A percentile compares a stretch with the other conserved stretches of the same genome.
These are phyloP conservation scores for Macquaria ambigua DNA, from an alignment of 2,113 vertebrate species.

Conservation along the genomic window DNA sequence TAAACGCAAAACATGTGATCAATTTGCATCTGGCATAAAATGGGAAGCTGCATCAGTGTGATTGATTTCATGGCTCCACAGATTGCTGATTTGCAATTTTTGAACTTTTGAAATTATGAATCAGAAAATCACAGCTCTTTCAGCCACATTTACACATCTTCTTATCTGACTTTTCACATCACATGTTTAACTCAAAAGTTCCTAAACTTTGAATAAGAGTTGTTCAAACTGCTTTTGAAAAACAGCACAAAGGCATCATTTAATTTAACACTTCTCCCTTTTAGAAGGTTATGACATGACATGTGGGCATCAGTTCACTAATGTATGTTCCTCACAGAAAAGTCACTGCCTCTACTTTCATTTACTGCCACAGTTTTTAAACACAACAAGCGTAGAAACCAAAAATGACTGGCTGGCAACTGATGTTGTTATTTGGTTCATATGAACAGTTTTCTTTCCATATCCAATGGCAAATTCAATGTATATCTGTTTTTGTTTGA, in stretches of 20 bases:
- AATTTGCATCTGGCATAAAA: background rate
- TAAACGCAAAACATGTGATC: slow-evolving; percentile 33
- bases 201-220: background rate
- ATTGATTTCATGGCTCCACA: background rate
- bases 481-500: background rate
- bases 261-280: background rate
- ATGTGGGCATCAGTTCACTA: background rate
- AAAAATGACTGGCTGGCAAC: background rate
- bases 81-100: background rate
- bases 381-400: background rate
- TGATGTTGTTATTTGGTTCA: background rate
- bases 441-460: background rate
- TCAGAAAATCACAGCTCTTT: background rate
- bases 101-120: background rate
- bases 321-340: background rate
- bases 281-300: background rate
- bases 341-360: background rate
- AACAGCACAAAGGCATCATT: background rate
- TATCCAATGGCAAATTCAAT: background rate
- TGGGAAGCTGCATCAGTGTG: background rate
- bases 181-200: background rate
- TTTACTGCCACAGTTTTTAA: background rate
- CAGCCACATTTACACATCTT: background rate
- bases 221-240: background rate
- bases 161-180: background rate